Percentiles rank a stretch among this genome's conserved stretches.
Evolutionary conservation across 35 echinoderm and acorn worm genomes (phyloP).

Genomic region (Lytechinus variegatus): DNA sequence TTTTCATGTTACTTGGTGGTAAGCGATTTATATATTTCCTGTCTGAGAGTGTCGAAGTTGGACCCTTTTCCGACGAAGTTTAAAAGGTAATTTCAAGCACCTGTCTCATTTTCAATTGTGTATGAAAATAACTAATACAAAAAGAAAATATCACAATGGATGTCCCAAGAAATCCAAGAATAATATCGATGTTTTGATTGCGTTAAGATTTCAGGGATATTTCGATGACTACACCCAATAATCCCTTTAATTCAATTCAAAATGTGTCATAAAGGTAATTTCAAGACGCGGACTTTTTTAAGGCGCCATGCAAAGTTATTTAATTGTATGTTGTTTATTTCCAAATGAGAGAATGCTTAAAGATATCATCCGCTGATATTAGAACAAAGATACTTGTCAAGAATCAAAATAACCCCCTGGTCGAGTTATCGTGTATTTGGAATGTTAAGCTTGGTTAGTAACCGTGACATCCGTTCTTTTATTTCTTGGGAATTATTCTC

Average conservation of each 20-base stretch:
- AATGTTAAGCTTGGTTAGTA: neutral
- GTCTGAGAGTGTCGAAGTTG: neutral
- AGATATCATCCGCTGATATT: neutral
- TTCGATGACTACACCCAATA: too few relatives aligned
- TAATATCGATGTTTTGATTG: too few relatives aligned
- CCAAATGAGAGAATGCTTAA: neutral
- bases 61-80: neutral
- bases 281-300: too few relatives aligned
- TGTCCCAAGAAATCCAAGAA: too few relatives aligned
- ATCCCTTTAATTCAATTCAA: too few relatives aligned
- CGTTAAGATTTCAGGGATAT: too few relatives aligned
- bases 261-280: too few relatives aligned
- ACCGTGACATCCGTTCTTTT: slow-evolving; percentile 1
- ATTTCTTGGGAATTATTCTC: slow-evolving; percentile 3
- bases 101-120: neutral
- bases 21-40: neutral
- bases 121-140: neutral
- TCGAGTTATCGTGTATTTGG: neutral
- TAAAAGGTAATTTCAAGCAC: neutral
- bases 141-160: too few relatives aligned
- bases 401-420: neutral
- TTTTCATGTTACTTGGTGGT: neutral
- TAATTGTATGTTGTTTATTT: neutral
- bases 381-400: neutral
- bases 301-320: too few relatives aligned